Percentiles rank a stretch among this genome's conserved stretches.
Conservation (phyloP, 2,888 invertebrate species). For the Magallana nippona region DNA sequence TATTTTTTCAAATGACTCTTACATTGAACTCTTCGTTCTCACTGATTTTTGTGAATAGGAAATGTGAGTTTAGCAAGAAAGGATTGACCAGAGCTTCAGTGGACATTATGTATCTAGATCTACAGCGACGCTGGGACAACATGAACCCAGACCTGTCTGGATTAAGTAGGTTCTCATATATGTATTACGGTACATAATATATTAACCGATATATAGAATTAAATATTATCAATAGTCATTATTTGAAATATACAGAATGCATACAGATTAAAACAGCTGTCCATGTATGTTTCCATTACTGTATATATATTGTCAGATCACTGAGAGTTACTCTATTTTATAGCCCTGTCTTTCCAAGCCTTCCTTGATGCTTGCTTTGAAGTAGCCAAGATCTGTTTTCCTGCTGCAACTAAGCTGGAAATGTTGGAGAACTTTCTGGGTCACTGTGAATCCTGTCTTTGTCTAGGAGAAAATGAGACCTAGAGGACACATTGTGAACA, state of each 20-base stretch:
- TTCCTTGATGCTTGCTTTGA: slow-evolving; percentile 76
- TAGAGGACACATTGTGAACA: neutral
- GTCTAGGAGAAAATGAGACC: slow-evolving; percentile 53
- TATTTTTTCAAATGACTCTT: too few species aligned
- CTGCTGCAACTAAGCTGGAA: slow-evolving; percentile 56
- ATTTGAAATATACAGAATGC: too few species aligned
- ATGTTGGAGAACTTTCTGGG: slow-evolving; percentile 69
- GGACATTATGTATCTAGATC: slow-evolving; percentile 77
- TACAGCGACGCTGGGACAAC: slow-evolving; percentile 77
- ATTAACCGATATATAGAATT: too few species aligned
- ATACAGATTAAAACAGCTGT: too few species aligned
- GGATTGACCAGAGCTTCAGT: slow-evolving; percentile 75
- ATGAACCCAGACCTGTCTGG: slow-evolving; percentile 65
- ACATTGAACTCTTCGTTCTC: too few species aligned
- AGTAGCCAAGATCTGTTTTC: slow-evolving; percentile 71
- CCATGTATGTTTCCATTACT: too few species aligned
- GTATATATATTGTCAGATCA: too few species aligned
- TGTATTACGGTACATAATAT: neutral
- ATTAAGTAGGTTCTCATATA: neutral
- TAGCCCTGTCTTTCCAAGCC: slow-evolving; percentile 76
- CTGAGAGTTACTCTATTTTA: slow-evolving; percentile 8
- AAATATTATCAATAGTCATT: too few species aligned
- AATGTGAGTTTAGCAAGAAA: slow-evolving; percentile 68
- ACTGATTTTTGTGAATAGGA: slow-evolving; percentile 57
- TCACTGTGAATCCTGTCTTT: slow-evolving; percentile 68